Evolutionary conservation across 2,888 invertebrate species (phyloP), one percentile per base, ranked within the genome.

Genomic region (Dynastes tityus): DNA sequence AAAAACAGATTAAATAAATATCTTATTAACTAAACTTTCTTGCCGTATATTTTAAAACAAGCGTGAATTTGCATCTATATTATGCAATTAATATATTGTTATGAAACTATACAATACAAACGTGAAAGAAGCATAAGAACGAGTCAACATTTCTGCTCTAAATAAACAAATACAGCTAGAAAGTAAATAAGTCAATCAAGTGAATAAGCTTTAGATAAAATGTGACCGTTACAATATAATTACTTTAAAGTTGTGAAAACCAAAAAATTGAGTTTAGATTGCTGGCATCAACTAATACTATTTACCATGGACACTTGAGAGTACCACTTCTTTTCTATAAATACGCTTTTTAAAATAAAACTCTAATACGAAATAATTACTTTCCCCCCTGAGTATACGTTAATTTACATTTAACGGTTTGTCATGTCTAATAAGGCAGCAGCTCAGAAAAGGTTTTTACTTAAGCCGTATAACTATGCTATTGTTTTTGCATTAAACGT

Each of bases 181-280:
- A 76, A 76, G 76, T 65, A 65, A 22, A 51, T 16, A 76, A 76
- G 65, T 76, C 76, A 76, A 76, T 65, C 76, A 64, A 76, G 32
- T 76, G 65, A 53, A 76, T 76, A 76, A 76, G 76, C 65, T 27
- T 37, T 40, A 67, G 67, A 67, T 37, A 40, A 67, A 67, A 45
- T 67, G n/a, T 22, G 37, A 67, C 40, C 67, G 67, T 67, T 67
- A 22, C 49, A 45, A n/a, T 67, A 45, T 8, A 45, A 67, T 67
- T 67, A 67, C 45, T 40, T 40, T 45, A 40, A 37, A 40, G 40
- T 13, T 40, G 67, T 40, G n/a, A 40, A 67, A 22, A 40, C 9
- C 16, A 67, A 67, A 67, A 67, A 40, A 13, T 16, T 45, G 3
- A 22, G 67, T 22, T 45, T 67, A 67, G 45, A 67, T 67, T 45